Conservation (phyloP, 2,113 vertebrate species). For the Malurus alboscapulatus region DNA sequence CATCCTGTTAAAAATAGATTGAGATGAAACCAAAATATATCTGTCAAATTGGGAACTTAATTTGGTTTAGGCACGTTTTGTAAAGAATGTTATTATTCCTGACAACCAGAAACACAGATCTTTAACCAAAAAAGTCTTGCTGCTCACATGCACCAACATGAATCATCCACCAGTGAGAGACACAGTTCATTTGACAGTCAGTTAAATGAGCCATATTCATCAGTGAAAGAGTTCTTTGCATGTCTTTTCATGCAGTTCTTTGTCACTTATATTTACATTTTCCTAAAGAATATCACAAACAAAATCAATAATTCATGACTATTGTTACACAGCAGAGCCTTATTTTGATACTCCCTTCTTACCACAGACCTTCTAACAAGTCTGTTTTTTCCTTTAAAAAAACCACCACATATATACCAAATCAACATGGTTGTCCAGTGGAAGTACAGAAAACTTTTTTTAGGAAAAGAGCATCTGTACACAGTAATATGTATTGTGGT, state of each 20-base stretch:
- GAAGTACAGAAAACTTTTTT: neutral
- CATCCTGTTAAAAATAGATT: neutral
- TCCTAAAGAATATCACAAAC: conserved; percentile 26
- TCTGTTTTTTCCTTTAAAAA: neutral
- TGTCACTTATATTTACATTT: conserved; percentile 14
- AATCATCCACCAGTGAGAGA: conserved; percentile 23
- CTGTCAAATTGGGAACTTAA: neutral
- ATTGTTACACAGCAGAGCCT: neutral
- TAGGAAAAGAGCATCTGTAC: neutral
- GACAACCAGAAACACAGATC: neutral
- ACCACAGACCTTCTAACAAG: neutral
- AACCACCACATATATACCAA: neutral
- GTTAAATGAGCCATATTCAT: conserved; percentile 25
- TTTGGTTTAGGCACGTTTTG: conserved; percentile 1
- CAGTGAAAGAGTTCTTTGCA: conserved; percentile 3
- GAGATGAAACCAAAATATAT: neutral
- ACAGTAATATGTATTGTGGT: neutral
- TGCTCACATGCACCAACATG: neutral
- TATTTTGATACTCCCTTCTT: neutral
- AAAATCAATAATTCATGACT: conserved; percentile 55
- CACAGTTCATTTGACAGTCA: neutral
- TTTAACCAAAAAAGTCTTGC: neutral
- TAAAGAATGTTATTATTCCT: neutral
- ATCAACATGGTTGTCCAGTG: neutral
- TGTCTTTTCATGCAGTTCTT: conserved; percentile 36